Evolutionary conservation across 2,888 invertebrate genomes (phyloP).

Genomic region (Zootermopsis nevadensis): DNA sequence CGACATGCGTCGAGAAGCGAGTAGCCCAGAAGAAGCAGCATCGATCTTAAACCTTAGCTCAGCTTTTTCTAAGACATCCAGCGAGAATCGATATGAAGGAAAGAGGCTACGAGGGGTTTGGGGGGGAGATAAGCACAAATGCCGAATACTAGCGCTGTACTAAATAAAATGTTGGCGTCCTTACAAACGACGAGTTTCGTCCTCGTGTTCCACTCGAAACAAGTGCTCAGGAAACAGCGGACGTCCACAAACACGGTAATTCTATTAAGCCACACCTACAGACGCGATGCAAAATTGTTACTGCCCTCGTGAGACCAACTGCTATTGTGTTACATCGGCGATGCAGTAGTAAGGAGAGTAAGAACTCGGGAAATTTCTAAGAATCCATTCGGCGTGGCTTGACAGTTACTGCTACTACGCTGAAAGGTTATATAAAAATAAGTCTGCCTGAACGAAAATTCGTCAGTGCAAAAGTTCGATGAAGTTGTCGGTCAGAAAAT

Average conservation of each 20-base stretch:
- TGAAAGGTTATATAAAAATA: too few relatives aligned
- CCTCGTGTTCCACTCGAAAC: not conserved
- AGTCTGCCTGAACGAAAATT: too few relatives aligned
- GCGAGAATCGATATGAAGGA: constrained; percentile 2
- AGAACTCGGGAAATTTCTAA: too few relatives aligned
- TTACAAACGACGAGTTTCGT: not conserved
- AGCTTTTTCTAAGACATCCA: constrained; percentile 3
- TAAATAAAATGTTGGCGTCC: not conserved
- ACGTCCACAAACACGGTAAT: not conserved
- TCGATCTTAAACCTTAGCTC: constrained; percentile 1
- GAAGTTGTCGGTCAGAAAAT: too few relatives aligned
- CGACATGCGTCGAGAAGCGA: constrained; percentile 1
- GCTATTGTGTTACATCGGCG: too few relatives aligned
- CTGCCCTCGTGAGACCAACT: too few relatives aligned
- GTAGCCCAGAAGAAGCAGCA: constrained; percentile 1
- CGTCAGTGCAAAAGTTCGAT: too few relatives aligned
- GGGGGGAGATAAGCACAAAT: not conserved
- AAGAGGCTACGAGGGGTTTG: too few relatives aligned
- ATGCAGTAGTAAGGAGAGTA: too few relatives aligned
- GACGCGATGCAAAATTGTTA: too few relatives aligned
- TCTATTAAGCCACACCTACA: not conserved
- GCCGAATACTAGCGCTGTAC: not conserved
- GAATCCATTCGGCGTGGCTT: too few relatives aligned
- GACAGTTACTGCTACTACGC: too few relatives aligned
- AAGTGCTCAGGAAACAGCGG: not conserved